Evolutionary conservation across 2,797 vertebrate species (phyloP), one percentile per base, ranked within the genome.

Genomic region (Sebastes cheni): DNA sequence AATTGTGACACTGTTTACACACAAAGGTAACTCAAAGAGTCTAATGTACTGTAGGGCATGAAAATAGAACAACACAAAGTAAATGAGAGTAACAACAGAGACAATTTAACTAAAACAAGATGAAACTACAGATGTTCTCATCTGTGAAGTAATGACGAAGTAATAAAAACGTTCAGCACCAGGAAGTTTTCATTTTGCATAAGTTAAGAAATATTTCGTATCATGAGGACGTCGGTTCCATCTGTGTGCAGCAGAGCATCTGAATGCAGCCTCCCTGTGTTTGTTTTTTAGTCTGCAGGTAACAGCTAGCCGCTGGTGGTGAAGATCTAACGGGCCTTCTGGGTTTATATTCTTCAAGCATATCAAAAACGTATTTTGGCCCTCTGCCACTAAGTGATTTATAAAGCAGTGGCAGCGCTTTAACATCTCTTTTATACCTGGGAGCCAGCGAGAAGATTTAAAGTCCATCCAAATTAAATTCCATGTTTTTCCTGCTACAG

Each of bases 341-440:
- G 29, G 29, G 3, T 79, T 67, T 34, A 42, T 65, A 30, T 65
- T 59, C 29, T 39, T 59, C 13, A 68, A 22, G 50, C 62, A 50
- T 36, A 54, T 78, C 55, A 78, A 39, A 66, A 75, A 32, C 8
- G 25, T 54, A 54, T 58, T 75, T 52, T 81, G 71, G 67, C 56
- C 29, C 2, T 12, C 4, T 18, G 61, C 70, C 75, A 61, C 61
- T 50, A 5, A 18, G 32, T 71, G 79, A 67, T 81, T 67, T 72
- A 67, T 62, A 39, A 71, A 61, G 32, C 52, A 62, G n/a, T 8
- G 4, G 32, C 29, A 52, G 59, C 55, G 50, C 67, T 67, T 79
- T 61, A 36, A 61, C 12, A 20, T 39, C 76, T 61, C 16, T 30
- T 65, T 39, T 39, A 29, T 55, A 67, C 42, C 50, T 72, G 64